Evolutionary conservation across 2,888 invertebrate species (phyloP).

Genomic region (Drosophila paranaensis): DNA sequence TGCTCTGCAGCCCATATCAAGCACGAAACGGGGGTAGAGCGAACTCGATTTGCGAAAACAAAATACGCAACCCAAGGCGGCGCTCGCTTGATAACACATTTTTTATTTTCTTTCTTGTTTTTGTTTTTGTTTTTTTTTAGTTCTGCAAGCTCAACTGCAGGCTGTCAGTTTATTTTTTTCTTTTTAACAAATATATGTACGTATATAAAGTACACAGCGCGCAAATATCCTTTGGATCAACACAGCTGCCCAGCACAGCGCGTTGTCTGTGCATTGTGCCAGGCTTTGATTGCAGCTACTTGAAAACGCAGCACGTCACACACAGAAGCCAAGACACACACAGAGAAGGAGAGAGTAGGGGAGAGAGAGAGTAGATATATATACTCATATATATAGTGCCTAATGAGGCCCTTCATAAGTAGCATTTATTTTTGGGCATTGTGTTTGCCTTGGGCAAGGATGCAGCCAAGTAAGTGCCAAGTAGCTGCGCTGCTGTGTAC

Average conservation of each 20-base stretch:
- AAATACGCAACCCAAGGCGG: slow-evolving; percentile 46
- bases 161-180: slow-evolving; percentile 3
- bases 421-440: slow-evolving; percentile 72
- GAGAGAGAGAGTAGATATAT: not conserved
- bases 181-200: slow-evolving; percentile 15
- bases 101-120: slow-evolving; percentile 21
- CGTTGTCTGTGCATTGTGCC: slow-evolving; percentile 55
- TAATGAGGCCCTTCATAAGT: slow-evolving; percentile 64
- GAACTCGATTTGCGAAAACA: slow-evolving; percentile 35
- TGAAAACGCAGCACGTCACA: slow-evolving; percentile 55
- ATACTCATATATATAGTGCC: slow-evolving; percentile 15
- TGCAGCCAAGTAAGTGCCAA: slow-evolving; percentile 44
- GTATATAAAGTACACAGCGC: slow-evolving; percentile 23
- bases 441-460: slow-evolving; percentile 21
- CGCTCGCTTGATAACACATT: slow-evolving; percentile 22
- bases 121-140: not conserved
- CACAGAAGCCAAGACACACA: slow-evolving; percentile 23
- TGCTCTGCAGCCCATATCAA: slow-evolving; percentile 47
- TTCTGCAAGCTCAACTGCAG: slow-evolving; percentile 65
- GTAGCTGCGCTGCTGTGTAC: slow-evolving; percentile 44
- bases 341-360: slow-evolving; percentile 2
- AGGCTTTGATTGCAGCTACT: slow-evolving; percentile 70
- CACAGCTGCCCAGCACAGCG: slow-evolving; percentile 58
- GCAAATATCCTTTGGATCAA: slow-evolving; percentile 73
- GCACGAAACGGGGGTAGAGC: slow-evolving; percentile 36